Percentiles rank a stretch among this genome's conserved stretches.
phyloP scores from a whole-genome alignment of 1,140 invertebrate genomes.

The Caenorhabditis inopinata region DNA sequence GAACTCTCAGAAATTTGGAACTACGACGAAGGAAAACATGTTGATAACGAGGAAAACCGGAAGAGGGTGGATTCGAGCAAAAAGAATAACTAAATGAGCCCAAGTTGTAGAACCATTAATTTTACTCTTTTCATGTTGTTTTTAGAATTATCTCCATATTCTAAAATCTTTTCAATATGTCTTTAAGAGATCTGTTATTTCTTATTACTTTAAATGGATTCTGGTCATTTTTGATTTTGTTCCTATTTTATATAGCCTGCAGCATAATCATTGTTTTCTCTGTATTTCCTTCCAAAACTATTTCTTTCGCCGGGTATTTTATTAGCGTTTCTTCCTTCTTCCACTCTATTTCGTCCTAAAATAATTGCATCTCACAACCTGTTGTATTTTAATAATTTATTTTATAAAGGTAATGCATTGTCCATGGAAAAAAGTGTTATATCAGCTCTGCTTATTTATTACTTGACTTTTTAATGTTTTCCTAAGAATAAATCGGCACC shows the following conservation, averaged over 20 bases:
- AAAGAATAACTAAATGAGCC: slow-evolving; percentile 47
- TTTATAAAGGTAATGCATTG: neutral
- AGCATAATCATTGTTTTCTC: neutral
- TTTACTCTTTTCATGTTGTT: neutral
- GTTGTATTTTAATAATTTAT: slow-evolving; percentile 7
- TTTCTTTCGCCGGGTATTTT: slow-evolving; percentile 13
- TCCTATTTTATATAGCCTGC: neutral
- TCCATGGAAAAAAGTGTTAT: too few relatives aligned
- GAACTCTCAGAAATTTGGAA: slow-evolving; percentile 71
- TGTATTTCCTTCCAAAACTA: slow-evolving; percentile 6
- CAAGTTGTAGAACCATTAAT: neutral
- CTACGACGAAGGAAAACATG: slow-evolving; percentile 61
- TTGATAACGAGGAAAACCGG: slow-evolving; percentile 51
- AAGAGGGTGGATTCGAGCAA: slow-evolving; percentile 47
- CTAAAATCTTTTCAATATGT: too few relatives aligned
- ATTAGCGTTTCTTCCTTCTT: neutral
- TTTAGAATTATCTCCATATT: too few relatives aligned
- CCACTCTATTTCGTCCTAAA: neutral
- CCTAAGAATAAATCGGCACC: too few relatives aligned
- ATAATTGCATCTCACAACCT: neutral
- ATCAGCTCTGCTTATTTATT: too few relatives aligned
- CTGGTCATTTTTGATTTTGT: neutral
- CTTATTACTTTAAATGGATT: neutral
- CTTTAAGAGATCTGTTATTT: too few relatives aligned
- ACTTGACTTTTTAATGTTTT: too few relatives aligned